Conservation (phyloP, 1,140 invertebrate genomes). For the Calosoma granatense region DNA sequence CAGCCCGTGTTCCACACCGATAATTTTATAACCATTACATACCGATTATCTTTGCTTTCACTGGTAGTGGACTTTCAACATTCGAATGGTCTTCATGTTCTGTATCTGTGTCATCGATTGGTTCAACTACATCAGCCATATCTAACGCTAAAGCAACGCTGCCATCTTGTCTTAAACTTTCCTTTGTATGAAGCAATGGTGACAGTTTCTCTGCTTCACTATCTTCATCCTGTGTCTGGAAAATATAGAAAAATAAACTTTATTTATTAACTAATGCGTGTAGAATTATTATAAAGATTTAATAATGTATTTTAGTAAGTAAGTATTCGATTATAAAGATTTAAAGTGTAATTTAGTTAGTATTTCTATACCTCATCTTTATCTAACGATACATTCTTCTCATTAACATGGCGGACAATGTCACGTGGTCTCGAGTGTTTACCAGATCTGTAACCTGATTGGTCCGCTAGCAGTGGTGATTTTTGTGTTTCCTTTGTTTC, state of each 20-base stretch:
- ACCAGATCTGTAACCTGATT: conserved; percentile 32
- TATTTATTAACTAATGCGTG: neutral
- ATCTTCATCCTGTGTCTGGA: conserved; percentile 49
- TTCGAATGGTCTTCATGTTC: conserved; percentile 30
- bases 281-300: too few relatives aligned
- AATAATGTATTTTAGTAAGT: too few relatives aligned
- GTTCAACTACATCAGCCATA: conserved; percentile 39
- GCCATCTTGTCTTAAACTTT: conserved; percentile 13
- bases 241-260: neutral
- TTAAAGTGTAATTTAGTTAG: neutral
- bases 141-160: conserved; percentile 31
- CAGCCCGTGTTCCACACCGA: neutral
- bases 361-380: conserved; percentile 37
- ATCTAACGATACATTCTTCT: conserved; percentile 36
- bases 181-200: conserved; percentile 44
- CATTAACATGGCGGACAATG: conserved; percentile 44
- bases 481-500: conserved; percentile 38
- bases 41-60: conserved; percentile 17
- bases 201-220: conserved; percentile 73
- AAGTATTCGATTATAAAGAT: too few relatives aligned
- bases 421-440: conserved; percentile 32
- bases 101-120: conserved; percentile 45
- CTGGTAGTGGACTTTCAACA: conserved; percentile 14
- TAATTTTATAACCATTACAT: conserved; percentile 11
- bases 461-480: conserved; percentile 31